Percentiles rank a stretch among this genome's conserved stretches.
Evolutionary conservation across 2,797 vertebrate genomes (phyloP).

Genomic region (Vipera latastei): DNA sequence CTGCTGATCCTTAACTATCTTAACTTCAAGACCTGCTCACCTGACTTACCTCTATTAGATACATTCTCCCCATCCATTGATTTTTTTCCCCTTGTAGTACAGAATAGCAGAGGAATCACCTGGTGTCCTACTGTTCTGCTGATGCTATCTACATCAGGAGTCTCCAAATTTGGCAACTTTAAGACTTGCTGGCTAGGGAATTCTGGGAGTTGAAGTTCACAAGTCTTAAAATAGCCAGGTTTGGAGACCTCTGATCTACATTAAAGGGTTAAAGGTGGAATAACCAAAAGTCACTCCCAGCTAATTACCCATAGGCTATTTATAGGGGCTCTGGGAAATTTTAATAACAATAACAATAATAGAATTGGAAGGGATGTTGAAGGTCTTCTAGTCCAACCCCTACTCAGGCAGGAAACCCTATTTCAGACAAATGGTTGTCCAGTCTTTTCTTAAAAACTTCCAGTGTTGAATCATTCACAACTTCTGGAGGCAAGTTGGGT

Average conservation of each 20-base stretch:
- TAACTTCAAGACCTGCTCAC: background rate
- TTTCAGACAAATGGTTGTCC: no score
- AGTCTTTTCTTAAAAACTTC: no score
- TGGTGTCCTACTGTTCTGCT: background rate
- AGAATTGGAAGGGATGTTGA: no score
- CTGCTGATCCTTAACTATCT: background rate
- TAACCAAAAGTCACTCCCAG: background rate
- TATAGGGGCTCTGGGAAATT: background rate
- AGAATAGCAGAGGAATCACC: background rate
- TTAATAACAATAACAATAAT: no score
- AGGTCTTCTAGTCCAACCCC: no score
- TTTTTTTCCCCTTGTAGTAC: background rate
- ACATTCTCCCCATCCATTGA: background rate
- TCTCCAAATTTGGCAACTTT: background rate
- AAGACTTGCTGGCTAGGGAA: background rate
- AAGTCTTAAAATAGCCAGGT: background rate
- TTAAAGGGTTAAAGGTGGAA: background rate
- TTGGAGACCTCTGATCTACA: background rate
- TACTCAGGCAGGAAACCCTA: no score
- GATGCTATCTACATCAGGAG: background rate
- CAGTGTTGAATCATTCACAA: no score
- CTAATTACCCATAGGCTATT: background rate
- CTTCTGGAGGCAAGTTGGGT: no score
- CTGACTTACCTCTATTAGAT: background rate
- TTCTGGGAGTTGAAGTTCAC: background rate